A percentile compares a stretch with the other conserved stretches of the same genome.
phyloP scores from a whole-genome alignment of 2,113 vertebrate genomes.

The Oreocharis arfaki region DNA sequence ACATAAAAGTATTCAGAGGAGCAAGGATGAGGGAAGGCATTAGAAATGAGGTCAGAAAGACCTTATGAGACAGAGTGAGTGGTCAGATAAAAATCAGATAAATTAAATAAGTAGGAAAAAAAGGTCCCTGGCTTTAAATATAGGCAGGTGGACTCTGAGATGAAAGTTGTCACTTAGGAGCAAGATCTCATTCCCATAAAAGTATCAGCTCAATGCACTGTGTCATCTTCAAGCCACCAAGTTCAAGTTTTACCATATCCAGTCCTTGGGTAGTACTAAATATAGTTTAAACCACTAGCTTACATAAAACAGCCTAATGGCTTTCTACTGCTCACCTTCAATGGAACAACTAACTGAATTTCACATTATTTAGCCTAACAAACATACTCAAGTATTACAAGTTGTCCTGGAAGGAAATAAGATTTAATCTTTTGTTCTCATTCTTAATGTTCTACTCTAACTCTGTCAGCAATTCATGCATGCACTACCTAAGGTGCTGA shows the following conservation, averaged over 20 bases:
- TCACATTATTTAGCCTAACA: not conserved
- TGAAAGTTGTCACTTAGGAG: not conserved
- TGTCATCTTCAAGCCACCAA: not conserved
- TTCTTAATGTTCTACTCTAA: not conserved
- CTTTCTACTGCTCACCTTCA: not conserved
- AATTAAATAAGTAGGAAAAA: not conserved
- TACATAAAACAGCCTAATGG: not conserved
- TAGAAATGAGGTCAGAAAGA: not conserved
- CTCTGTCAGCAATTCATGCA: not conserved
- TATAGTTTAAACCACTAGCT: not conserved
- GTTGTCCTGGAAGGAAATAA: not conserved
- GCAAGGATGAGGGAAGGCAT: not conserved
- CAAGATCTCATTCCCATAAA: not conserved
- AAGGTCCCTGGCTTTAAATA: not conserved
- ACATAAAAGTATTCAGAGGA: not conserved
- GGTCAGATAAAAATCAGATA: not conserved
- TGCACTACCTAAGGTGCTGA: not conserved
- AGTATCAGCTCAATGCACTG: not conserved
- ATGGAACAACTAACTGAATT: not conserved
- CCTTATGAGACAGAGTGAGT: not conserved
- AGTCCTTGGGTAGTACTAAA: not conserved
- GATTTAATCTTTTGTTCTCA: not conserved
- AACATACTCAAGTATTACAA: not conserved
- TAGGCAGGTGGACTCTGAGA: not conserved
- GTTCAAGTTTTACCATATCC: not conserved